These are phyloP conservation scores for Scytalopus superciliaris DNA, from an alignment of 2,113 vertebrate genomes.

Conservation along the genomic window DNA sequence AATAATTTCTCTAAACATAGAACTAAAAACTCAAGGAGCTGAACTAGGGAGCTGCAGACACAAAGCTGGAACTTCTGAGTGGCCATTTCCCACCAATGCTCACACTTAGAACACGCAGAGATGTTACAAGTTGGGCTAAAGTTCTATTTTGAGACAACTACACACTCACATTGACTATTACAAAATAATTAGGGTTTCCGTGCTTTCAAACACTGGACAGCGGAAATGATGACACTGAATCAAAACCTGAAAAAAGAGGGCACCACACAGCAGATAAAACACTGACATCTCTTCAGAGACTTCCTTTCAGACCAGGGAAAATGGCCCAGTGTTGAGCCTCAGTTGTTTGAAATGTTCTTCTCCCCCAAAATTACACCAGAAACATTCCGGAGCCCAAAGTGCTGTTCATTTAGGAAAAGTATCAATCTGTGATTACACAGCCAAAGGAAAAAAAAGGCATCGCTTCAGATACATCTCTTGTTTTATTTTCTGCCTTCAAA, in stretches of 20 bases:
- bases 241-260: not conserved
- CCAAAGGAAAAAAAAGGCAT: not conserved
- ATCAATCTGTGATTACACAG: not conserved
- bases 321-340: not conserved
- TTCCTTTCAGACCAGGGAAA: not conserved
- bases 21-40: not conserved
- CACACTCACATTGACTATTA: not conserved
- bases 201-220: not conserved
- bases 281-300: not conserved
- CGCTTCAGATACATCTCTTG: not conserved
- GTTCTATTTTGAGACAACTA: not conserved
- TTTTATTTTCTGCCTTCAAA: not conserved
- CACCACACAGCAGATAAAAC: not conserved
- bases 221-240: not conserved
- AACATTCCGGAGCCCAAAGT: not conserved
- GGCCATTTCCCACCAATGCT: not conserved
- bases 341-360: not conserved
- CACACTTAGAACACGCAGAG: not conserved
- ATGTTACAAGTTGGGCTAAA: not conserved
- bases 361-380: not conserved
- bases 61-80: not conserved
- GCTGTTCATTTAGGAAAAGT: not conserved
- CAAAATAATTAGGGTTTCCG: not conserved
- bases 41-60: not conserved
- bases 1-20: not conserved